Conservation (phyloP, 2,888 invertebrate species). For the Trachelus tabidus region DNA sequence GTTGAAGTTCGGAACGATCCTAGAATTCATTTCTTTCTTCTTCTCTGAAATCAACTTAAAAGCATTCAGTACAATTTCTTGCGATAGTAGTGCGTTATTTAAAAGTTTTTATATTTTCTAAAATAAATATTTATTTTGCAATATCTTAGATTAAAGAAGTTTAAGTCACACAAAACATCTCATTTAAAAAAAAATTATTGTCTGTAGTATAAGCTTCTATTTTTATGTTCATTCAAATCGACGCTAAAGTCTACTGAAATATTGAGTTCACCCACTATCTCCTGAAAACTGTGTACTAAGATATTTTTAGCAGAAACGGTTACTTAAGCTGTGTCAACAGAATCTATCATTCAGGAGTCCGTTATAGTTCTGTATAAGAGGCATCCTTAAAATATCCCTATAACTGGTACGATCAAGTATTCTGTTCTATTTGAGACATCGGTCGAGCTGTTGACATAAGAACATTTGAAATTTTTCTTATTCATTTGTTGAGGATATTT, state of each 20-base stretch:
- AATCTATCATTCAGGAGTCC: slow-evolving; percentile 1
- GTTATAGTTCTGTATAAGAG: background rate
- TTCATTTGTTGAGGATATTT: background rate
- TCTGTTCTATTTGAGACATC: background rate
- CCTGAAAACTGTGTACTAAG: background rate
- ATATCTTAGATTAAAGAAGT: background rate
- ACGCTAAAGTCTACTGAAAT: background rate
- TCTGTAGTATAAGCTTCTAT: background rate
- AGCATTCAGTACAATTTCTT: no score
- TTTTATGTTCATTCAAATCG: background rate
- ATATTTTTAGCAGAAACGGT: slow-evolving; percentile 8
- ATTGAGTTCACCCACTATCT: background rate
- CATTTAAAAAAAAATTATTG: background rate
- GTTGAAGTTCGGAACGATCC: background rate
- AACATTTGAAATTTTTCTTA: background rate
- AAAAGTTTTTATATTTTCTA: background rate
- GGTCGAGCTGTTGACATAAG: background rate
- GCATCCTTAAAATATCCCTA: background rate
- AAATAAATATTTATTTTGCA: background rate
- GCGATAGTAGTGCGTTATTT: no score
- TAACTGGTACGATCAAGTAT: background rate
- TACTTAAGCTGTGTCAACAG: slow-evolving; percentile 3
- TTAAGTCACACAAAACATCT: background rate
- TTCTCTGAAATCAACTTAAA: no score
- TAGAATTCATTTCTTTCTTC: no score